Evolutionary conservation across 2,797 vertebrate genomes (phyloP).

Genomic region (Eulemur rubriventer): DNA sequence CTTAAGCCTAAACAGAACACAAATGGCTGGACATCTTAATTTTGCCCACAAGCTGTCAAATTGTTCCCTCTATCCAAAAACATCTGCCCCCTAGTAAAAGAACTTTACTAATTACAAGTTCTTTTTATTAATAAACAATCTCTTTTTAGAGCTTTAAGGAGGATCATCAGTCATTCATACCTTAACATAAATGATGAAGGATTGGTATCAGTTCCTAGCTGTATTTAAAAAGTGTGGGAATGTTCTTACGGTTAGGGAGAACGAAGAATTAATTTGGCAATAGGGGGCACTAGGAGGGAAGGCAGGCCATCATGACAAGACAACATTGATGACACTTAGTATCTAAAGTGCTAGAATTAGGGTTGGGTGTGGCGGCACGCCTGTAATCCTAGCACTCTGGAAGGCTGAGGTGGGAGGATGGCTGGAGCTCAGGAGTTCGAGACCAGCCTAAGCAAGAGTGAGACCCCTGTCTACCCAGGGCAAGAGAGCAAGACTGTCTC

Average conservation of each 20-base stretch:
- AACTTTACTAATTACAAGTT: slow-evolving; percentile 12
- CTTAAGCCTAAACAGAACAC: neutral
- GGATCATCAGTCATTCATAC: neutral
- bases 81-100: neutral
- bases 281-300: neutral
- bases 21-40: neutral
- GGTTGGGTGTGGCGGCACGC: too few relatives aligned
- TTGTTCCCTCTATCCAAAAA: neutral
- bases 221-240: neutral
- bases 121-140: slow-evolving; percentile 36
- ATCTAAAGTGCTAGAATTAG: neutral
- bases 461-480: too few relatives aligned
- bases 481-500: too few relatives aligned
- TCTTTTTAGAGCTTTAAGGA: slow-evolving; percentile 33
- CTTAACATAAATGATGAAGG: neutral
- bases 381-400: too few relatives aligned
- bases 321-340: neutral
- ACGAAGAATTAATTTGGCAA: slow-evolving; percentile 16
- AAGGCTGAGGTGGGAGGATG: too few relatives aligned
- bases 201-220: neutral
- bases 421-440: too few relatives aligned
- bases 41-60: neutral
- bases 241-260: neutral
- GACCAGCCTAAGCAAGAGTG: too few relatives aligned
- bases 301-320: neutral